Base-by-base conservation (phyloP, 2,888 invertebrate species). In the Parasteatoda lunata region DNA sequence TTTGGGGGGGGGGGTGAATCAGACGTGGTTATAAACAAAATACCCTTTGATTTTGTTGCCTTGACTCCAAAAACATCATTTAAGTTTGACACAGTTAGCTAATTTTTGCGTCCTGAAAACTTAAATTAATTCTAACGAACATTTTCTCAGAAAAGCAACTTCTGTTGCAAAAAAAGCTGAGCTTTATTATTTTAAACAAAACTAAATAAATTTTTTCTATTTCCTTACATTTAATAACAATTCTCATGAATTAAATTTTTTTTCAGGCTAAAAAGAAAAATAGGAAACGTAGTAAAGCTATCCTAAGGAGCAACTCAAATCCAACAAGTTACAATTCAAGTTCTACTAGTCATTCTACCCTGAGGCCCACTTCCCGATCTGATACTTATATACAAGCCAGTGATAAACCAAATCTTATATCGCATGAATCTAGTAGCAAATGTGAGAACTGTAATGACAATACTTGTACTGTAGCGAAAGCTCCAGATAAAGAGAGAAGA, bases 371-470 rank as follows among this genome's bases (percentile, higher is more conserved):
- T 49, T 75, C 75, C 4, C 78, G 71, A n/a, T 77, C 85, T n/a
- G 85, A 86, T n/a, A 71, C 77, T n/a, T 66, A 59, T 64, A 77
- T 80, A 45, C 52, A 65, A 5, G 70, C 71, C 48, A 70, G 51
- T 52, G 30, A 51, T 4, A 72, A 49, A 73, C 68, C 78, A 52
- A 75, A 78, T n/a, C 73, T 78, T 0, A 52, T 66, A 9, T 13
- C 71, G 4, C 70, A 86, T 51, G 77, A 15, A 52, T 54, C 47
- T 11, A 77, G 30, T 66, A 59, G 83, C 59, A 48, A 66, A 9
- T 88, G 88, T 70, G 88, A 88, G 70, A 88, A 88, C 71, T 88
- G 88, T 78, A 72, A 68, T 54, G 51, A 83, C 54, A 79, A 79
- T 54, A 76, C 5, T 49, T 88, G 83, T 30, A 48, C 66, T 11